Percentiles rank a stretch among this genome's conserved stretches.
These are phyloP conservation scores for Garrulus glandarius DNA, from an alignment of 2,797 vertebrate species.

Conservation along the genomic window DNA sequence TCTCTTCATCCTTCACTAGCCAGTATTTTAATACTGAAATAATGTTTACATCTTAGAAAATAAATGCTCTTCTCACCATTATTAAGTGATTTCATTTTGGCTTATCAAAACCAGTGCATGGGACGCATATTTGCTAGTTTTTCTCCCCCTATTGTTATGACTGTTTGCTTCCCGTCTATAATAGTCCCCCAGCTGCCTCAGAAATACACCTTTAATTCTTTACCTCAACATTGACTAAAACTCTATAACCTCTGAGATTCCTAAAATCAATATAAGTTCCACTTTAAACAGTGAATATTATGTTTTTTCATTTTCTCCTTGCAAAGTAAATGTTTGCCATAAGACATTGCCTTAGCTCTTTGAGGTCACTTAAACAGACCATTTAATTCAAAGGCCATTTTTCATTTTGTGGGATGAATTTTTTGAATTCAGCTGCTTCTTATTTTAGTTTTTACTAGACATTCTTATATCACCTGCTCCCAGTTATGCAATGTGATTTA, in stretches of 20 bases:
- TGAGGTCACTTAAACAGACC: background rate
- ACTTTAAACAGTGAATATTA: background rate
- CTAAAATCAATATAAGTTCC: background rate
- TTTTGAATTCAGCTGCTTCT: background rate
- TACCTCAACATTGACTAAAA: background rate
- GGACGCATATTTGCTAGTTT: background rate
- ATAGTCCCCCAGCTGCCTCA: background rate
- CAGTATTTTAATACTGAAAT: background rate
- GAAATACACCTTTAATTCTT: background rate
- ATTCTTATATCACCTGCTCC: background rate
- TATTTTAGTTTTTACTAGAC: background rate
- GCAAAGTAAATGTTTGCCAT: background rate
- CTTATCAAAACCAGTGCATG: background rate
- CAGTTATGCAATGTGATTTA: background rate
- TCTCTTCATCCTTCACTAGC: background rate
- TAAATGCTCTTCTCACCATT: background rate
- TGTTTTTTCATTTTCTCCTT: background rate
- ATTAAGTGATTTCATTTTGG: background rate
- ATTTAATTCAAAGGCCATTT: background rate
- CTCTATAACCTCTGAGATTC: background rate
- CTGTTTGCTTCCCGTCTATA: background rate
- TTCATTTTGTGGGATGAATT: background rate
- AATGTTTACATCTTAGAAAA: background rate
- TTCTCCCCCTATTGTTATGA: background rate
- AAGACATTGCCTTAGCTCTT: background rate